Evolutionary conservation across 2,888 invertebrate genomes (phyloP).

Genomic region (Melanotus villosus): DNA sequence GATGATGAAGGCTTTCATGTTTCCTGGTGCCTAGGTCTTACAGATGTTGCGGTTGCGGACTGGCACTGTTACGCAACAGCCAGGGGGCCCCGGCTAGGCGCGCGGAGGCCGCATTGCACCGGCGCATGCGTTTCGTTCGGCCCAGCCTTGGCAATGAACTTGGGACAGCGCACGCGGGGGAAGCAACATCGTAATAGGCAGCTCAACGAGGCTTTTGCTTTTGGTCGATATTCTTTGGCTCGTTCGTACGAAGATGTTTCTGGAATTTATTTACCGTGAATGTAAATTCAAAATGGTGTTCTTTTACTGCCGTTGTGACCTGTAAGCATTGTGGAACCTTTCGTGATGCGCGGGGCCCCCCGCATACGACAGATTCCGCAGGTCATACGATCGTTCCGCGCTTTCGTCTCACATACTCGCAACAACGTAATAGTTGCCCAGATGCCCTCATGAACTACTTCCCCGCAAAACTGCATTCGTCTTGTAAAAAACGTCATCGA

Average conservation of each 20-base stretch:
- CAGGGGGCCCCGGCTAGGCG: conserved; percentile 61
- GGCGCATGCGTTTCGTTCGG: conserved; percentile 67
- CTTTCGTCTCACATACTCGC: not conserved
- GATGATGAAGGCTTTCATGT: conserved; percentile 50
- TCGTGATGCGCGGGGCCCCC: no score
- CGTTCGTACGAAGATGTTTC: not conserved
- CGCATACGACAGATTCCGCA: not conserved
- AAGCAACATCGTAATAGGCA: conserved; percentile 32
- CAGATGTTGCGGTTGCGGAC: conserved; percentile 58
- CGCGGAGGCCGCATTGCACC: conserved; percentile 74
- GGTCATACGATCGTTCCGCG: not conserved
- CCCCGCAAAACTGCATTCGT: conserved; percentile 6
- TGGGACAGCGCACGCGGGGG: conserved; percentile 71
- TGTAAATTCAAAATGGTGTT: no score
- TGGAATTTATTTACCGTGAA: not conserved
- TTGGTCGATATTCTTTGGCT: conserved; percentile 37
- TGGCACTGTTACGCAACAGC: conserved; percentile 62
- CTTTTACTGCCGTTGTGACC: no score
- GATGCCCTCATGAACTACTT: conserved; percentile 26
- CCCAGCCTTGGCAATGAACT: conserved; percentile 85
- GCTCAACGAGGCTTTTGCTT: conserved; percentile 6
- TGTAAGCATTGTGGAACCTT: no score
- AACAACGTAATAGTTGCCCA: conserved; percentile 13
- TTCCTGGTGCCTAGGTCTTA: conserved; percentile 58
- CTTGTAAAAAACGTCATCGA: not conserved